Evolutionary conservation across 2,888 invertebrate species (phyloP), one percentile per base, ranked within the genome.

Genomic region (Ochropleura plecta): DNA sequence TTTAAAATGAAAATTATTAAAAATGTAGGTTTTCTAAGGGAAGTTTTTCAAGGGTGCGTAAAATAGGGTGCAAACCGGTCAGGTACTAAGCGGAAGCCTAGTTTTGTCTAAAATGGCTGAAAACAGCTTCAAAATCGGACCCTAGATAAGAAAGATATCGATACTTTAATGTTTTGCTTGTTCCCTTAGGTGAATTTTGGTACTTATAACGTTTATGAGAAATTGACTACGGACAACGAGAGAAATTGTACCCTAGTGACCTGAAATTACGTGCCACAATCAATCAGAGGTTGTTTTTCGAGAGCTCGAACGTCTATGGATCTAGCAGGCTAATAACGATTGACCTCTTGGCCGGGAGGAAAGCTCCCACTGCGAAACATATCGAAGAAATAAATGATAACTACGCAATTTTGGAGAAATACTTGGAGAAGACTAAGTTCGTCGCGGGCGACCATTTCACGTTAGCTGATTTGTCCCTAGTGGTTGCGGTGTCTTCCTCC

Each of bases 241-340:
- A 76, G 67, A 77, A 53, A 51, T 18, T 57, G n/a, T 75, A 66
- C 40, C 57, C 76, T 40, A 75, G 76, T 44, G 76, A 75, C 57
- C 66, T 75, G 57, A 30, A 66, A 66, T 10, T 76, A 76, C 66
- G 74, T 20, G 76, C 76, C 16, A 75, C 76, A 44, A 76, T 75
- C 18, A 44, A 44, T 49, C 76, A 75, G 5, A 66, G 74, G 44
- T 40, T 76, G 74, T 59, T 59, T 9, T 75, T 75, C 14, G 74
- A 76, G 30, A 14, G 12, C 7, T 9, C 76, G 1, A 65, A 49
- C 14, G 8, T 75, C 1, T 49, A 66, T 1, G 44, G 2, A 10
- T 5, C 18, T 1, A 76, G 44, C n/a, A 65, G 44, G 5, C 16
- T 14, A 0, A 59, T 76, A 44, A 44, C 76, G 10, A 1, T 46